Evolutionary conservation across 2,797 vertebrate genomes (phyloP), one percentile per base, ranked within the genome.

Genomic region (Staurois parvus): DNA sequence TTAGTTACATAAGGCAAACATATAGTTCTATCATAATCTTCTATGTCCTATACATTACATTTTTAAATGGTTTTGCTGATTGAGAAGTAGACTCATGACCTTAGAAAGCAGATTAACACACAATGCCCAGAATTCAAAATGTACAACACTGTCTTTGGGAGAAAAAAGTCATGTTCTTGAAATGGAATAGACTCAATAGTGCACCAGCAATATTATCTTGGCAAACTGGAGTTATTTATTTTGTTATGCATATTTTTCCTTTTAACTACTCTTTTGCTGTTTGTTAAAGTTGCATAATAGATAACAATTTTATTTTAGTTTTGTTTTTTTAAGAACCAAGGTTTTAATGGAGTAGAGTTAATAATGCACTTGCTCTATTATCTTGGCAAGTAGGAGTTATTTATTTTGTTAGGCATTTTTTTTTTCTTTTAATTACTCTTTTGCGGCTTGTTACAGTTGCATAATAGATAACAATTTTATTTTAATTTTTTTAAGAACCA

Each of bases 41-140:
- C 64, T 70, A 19, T 62, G 64, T 37, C 45, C 37, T 76, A 59
- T 28, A 64, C 28, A 73, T 73, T 79, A 40, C 28, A 59, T 76
- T 45, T 30, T n/a, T 45, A 74, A 62, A 59, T 7, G 77, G 37
- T 59, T 79, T 68, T 81, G 24, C 66, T 72, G 40, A 72, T 26
- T 40, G 48, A 59, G 15, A 62, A 81, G 30, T 7, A 59, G 21
- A n/a, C 21, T 24, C 5, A 9, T 24, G 21, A 59, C 52, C 52
- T 59, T 59, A 59, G 19, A 59, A 59, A 59, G 52, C 52, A 24
- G 7, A n/a, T n/a, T 59, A 59, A 29, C 79, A 48, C 21, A 48
- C 21, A 19, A 29, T 32, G 68, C 5, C 34, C 11, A 26, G 66
- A 85, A 40, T 69, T 24, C 24, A 68, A 26, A 42, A 68, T 79